Base-by-base conservation (phyloP, 2,888 invertebrate genomes). In the Athrips mouffetella region DNA sequence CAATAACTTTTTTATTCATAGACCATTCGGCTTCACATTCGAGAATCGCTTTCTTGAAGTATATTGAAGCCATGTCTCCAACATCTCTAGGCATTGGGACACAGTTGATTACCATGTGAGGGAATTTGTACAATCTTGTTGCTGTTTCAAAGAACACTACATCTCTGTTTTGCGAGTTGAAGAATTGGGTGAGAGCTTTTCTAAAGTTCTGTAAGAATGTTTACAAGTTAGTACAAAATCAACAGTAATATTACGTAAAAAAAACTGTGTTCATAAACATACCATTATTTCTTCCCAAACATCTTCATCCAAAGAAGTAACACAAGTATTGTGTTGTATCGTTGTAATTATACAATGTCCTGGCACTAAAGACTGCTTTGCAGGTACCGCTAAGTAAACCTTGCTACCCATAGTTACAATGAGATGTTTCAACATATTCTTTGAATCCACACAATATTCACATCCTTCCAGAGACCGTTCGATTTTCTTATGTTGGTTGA, bases 21-120 rank as follows among this genome's bases (percentile, higher is more conserved):
- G 96, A 91, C 98, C 98, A 99, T 80, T 98, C 98, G 13, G 92
- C 91, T 81, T 98, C 99, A 57, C 96, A 96, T 76, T 99, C 99
- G 64, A 96, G 90, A 49, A 99, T 92, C 0, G 98, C 98, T 90
- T 99, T 99, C 91, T 98, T 98, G 78, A 99, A 99, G 80, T 98
- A 99, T 67, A 99, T 97, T 0, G 98, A 96, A 2, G 97, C 96
- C 83, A 94, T 87, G 64, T 97, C 96, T 1, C 96, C 97, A 13
- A 92, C 90, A 76, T 96, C 95, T 62, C 91, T 90, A 2, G 94
- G 93, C 52, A 98, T 63, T 0, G 99, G 98, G 7, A 99, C 90
- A 87, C 98, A 98, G 66, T 98, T 95, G 44, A 98, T 89, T 31
- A 89, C 89, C 91, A 98, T 92, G 73, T 99, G 99, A 0, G 96